Conservation (phyloP, 2,888 invertebrate genomes). For the Zootermopsis nevadensis region DNA sequence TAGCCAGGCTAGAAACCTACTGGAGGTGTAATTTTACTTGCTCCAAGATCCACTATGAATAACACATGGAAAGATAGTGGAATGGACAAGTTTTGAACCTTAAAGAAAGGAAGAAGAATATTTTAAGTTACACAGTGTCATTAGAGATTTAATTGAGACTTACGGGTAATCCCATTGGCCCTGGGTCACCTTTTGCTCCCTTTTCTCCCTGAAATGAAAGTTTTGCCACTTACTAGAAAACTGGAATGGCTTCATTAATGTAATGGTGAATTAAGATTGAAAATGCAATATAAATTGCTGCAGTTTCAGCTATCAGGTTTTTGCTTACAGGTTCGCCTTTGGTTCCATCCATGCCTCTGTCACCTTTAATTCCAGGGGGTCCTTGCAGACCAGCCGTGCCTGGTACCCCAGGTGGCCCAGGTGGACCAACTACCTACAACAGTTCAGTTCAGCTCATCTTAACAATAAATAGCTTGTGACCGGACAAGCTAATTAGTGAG, state of each 20-base stretch:
- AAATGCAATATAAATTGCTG: neutral
- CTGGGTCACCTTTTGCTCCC: slow-evolving; percentile 85
- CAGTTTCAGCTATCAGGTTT: slow-evolving; percentile 19
- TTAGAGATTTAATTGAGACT: slow-evolving; percentile 63
- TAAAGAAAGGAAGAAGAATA: too few species aligned
- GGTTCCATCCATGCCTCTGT: slow-evolving; percentile 82
- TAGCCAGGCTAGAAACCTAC: too few species aligned
- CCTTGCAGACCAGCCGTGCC: slow-evolving; percentile 81
- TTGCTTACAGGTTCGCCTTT: slow-evolving; percentile 84
- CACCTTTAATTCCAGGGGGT: slow-evolving; percentile 87
- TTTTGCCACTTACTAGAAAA: neutral
- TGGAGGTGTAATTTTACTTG: too few species aligned
- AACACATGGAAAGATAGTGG: too few species aligned
- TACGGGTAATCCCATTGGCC: slow-evolving; percentile 97
- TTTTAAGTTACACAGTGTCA: too few species aligned
- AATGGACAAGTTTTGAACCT: too few species aligned
- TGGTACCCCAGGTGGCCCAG: slow-evolving; percentile 81
- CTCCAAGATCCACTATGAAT: too few species aligned
- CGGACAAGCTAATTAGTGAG: neutral
- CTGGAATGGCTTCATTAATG: too few species aligned
- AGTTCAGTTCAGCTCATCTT: neutral
- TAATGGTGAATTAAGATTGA: neutral
- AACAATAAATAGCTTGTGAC: neutral
- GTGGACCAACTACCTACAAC: slow-evolving; percentile 70
- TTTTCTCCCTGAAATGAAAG: slow-evolving; percentile 76